Evolutionary conservation across 2,888 invertebrate species (phyloP).

Genomic region (Aleiodes testaceus): DNA sequence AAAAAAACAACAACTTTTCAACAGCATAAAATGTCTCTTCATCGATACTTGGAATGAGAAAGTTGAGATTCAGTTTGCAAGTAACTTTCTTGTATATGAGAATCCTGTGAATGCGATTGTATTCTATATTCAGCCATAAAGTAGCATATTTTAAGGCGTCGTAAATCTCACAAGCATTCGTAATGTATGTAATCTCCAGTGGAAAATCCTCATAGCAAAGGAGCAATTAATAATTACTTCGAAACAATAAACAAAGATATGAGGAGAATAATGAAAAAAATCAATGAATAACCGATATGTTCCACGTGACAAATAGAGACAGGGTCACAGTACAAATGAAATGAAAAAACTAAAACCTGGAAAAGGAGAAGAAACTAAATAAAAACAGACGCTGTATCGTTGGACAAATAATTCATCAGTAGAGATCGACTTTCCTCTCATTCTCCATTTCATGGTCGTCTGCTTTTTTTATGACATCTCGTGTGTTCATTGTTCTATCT

Average conservation of each 20-base stretch:
- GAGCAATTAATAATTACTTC: slow-evolving; percentile 1
- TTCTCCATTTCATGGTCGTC: slow-evolving; percentile 6
- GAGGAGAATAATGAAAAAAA: slow-evolving; percentile 26
- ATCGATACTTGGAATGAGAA: too few relatives aligned
- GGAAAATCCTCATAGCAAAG: neutral
- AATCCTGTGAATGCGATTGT: slow-evolving; percentile 29
- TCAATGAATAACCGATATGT: slow-evolving; percentile 10
- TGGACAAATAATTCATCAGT: slow-evolving; percentile 30
- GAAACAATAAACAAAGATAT: neutral
- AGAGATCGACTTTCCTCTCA: slow-evolving; percentile 23
- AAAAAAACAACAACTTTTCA: too few relatives aligned
- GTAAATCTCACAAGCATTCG: slow-evolving; percentile 11
- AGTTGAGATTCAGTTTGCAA: too few relatives aligned
- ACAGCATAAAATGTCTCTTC: too few relatives aligned
- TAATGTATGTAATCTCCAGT: slow-evolving; percentile 5
- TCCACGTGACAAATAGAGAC: slow-evolving; percentile 3
- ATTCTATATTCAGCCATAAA: slow-evolving; percentile 31
- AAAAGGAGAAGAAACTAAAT: slow-evolving; percentile 12
- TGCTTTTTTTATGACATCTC: neutral
- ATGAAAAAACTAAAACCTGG: slow-evolving; percentile 12
- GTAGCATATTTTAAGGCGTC: slow-evolving; percentile 39
- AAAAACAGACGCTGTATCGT: slow-evolving; percentile 7
- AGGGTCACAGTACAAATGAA: neutral
- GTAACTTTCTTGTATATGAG: neutral
- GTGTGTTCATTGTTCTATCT: slow-evolving; percentile 11